Evolutionary conservation across 2,113 vertebrate species (phyloP).

Genomic region (Nycticorax nycticorax): DNA sequence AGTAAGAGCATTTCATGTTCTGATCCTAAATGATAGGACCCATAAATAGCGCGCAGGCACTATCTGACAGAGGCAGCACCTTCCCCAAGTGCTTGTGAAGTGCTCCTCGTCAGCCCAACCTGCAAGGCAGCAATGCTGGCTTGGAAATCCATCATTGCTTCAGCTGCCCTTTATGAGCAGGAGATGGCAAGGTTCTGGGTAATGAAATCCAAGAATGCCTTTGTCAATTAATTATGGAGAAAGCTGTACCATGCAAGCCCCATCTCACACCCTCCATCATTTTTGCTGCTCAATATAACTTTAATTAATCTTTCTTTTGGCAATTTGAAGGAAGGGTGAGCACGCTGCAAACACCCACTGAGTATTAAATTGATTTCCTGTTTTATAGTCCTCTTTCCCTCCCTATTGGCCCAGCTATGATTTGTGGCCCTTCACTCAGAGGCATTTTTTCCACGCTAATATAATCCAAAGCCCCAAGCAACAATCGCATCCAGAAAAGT

Average conservation of each 20-base stretch:
- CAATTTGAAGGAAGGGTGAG: conserved; percentile 68
- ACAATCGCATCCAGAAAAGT: not conserved
- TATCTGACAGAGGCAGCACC: not conserved
- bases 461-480: conserved; percentile 37
- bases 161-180: conserved; percentile 8
- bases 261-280: conserved; percentile 25
- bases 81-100: not conserved
- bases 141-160: not conserved
- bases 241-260: not conserved
- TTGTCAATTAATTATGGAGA: conserved; percentile 55
- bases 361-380: conserved; percentile 65
- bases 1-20: not conserved
- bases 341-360: conserved; percentile 39
- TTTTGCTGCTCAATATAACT: conserved; percentile 67
- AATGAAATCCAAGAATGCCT: conserved; percentile 50
- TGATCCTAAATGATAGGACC: not conserved
- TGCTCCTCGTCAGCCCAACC: not conserved
- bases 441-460: conserved; percentile 32
- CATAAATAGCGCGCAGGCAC: not conserved
- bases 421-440: conserved; percentile 31
- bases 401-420: conserved; percentile 39
- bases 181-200: conserved; percentile 21
- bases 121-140: not conserved
- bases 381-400: conserved; percentile 45
- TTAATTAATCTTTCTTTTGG: conserved; percentile 66